Conservation (phyloP, 2,113 vertebrate genomes). For the Cercocebus atys region DNA sequence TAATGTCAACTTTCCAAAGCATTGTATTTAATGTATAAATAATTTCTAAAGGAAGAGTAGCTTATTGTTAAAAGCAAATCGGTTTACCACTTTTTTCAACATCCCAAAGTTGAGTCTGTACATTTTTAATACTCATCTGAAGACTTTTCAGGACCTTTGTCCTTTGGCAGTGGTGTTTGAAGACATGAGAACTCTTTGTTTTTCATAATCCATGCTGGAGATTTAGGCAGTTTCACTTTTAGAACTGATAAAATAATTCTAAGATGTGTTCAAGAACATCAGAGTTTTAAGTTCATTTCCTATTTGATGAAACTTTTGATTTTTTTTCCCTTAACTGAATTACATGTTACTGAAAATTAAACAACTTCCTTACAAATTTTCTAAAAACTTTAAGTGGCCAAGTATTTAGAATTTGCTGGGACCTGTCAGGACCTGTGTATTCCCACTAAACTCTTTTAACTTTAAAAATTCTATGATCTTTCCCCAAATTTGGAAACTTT, state of each 20-base stretch:
- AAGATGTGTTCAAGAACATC: conserved; percentile 1
- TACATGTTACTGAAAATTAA: not conserved
- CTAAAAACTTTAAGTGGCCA: not conserved
- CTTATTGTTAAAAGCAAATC: not conserved
- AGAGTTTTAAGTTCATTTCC: not conserved
- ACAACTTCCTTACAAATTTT: not conserved
- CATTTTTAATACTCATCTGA: not conserved
- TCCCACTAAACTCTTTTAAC: not conserved
- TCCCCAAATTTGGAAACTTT: conserved; percentile 16
- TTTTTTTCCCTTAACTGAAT: conserved; percentile 25
- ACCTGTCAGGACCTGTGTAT: not conserved
- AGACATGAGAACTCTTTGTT: not conserved
- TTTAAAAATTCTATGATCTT: conserved; percentile 7
- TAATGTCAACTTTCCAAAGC: conserved; percentile 12
- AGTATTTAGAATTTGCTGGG: not conserved
- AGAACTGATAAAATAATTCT: conserved; percentile 20
- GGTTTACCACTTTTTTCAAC: not conserved
- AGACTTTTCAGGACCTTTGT: not conserved
- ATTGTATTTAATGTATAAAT: not conserved
- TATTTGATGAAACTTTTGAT: conserved; percentile 20
- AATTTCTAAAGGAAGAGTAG: not conserved
- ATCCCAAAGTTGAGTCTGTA: not conserved
- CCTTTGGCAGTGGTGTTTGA: not conserved
- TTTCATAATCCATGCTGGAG: not conserved
- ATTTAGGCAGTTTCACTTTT: conserved; percentile 9